Evolutionary conservation across 2,888 invertebrate genomes (phyloP), one percentile per base, ranked within the genome.

Genomic region (Aphodius sticticus): DNA sequence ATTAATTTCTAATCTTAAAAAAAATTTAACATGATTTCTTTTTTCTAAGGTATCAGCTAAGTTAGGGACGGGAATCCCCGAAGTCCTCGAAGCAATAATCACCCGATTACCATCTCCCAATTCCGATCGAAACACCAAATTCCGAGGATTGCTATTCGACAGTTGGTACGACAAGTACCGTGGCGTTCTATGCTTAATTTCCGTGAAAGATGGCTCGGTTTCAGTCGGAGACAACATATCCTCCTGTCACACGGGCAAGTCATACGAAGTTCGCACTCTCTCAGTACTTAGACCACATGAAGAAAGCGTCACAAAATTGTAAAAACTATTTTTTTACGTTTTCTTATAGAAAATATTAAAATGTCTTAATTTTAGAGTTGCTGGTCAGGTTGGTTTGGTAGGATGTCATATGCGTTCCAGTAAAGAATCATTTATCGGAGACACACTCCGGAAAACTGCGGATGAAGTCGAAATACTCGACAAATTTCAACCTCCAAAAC

Each of bases 321-420:
- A 90, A 90, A 91, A 89, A 77, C 16, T 69, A 12, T 16, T 15
- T 38, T 16, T 35, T 4, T 77, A 81, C 76, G 77, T 38, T 35
- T 79, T 16, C 74, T 69, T 69, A 78, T 3, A 6, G 16, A 36
- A 6, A 26, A 36, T 36, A 36, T 74, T 36, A 6, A 74, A 36
- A 36, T 9, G 7, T 53, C 7, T 53, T 53, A 1, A 53, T 12
- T 53, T 76, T 83, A 93, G 93, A 84, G 89, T 91, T 70, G 97
- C 98, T 76, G 99, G 99, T 1, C 99, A 99, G 92, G 97, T 99
- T 83, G 98, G 98, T 6, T 94, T 96, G 87, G 89, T 99, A 81
- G 93, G 93, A 2, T 95, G 96, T 85, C 95, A 94, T 84, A 96
- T 97, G 93, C 91, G 94, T 81, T 92, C 92, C 70, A 92, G 93